phyloP scores from a whole-genome alignment of 2,797 vertebrate genomes.

The Alectoris magna region DNA sequence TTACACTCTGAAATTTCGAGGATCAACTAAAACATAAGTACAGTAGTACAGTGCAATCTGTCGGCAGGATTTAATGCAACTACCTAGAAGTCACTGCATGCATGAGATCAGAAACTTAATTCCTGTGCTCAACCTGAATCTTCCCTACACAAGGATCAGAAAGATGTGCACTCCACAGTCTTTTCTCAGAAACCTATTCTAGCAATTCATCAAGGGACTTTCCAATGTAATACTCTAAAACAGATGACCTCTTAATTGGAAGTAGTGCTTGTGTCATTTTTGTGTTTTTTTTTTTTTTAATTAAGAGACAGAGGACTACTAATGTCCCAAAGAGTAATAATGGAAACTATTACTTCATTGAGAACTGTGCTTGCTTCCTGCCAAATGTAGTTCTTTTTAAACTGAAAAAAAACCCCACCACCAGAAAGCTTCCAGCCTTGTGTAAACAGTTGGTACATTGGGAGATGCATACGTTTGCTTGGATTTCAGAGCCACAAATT shows the following conservation, averaged over 20 bases:
- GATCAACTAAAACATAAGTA: not conserved
- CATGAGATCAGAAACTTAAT: not conserved
- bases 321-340: not conserved
- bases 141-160: not conserved
- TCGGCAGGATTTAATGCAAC: not conserved
- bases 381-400: not conserved
- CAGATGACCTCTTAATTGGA: not conserved
- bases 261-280: not conserved
- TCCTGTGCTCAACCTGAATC: not conserved
- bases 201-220: not conserved
- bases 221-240: not conserved
- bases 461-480: not conserved
- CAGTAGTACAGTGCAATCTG: not conserved
- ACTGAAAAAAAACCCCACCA: not conserved
- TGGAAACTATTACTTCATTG: not conserved
- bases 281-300: not conserved
- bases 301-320: not conserved
- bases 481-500: not conserved
- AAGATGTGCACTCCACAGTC: not conserved
- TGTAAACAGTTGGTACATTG: not conserved
- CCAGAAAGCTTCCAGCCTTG: not conserved
- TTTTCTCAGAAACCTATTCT: not conserved
- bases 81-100: not conserved
- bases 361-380: conserved; percentile 13
- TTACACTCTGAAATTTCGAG: not conserved